Evolutionary conservation across 2,797 vertebrate species (phyloP).

Genomic region (Peromyscus attwateri): DNA sequence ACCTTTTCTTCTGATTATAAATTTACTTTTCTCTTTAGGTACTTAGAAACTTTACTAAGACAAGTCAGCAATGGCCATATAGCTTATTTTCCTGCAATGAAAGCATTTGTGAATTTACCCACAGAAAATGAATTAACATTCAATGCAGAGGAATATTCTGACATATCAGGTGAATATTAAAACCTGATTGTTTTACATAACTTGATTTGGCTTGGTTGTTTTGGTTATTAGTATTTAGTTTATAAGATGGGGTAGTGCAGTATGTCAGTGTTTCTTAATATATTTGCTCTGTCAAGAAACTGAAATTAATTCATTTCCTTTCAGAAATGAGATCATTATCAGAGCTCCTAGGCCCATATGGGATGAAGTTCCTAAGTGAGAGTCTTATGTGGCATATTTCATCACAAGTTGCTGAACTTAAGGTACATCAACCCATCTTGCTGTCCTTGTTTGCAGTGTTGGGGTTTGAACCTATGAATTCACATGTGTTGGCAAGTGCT

Average conservation of each 20-base stretch:
- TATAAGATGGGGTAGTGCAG: not conserved
- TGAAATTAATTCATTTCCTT: constrained; percentile 80
- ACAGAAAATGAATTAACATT: constrained; percentile 99
- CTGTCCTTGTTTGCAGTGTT: not conserved
- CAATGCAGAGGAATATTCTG: constrained; percentile 99
- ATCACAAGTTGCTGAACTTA: constrained; percentile 98
- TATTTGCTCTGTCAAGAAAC: constrained; percentile 60
- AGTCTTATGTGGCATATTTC: constrained; percentile 99
- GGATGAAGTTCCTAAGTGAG: constrained; percentile 99
- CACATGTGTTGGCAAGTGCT: not conserved
- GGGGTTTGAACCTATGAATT: not conserved
- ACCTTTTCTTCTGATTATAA: constrained; percentile 41
- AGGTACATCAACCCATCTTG: constrained; percentile 89
- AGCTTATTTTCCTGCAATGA: constrained; percentile 99
- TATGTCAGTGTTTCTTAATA: constrained; percentile 47
- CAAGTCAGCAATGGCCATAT: constrained; percentile 99
- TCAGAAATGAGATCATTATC: constrained; percentile 98
- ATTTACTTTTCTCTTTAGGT: constrained; percentile 89
- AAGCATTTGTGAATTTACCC: constrained; percentile 98
- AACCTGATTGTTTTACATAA: not conserved
- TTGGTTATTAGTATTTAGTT: constrained; percentile 55
- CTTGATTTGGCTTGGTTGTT: constrained; percentile 42
- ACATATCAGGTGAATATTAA: constrained; percentile 95
- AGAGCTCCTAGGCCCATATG: constrained; percentile 97
- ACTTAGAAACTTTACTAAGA: constrained; percentile 97